Evolutionary conservation across 2,113 vertebrate species (phyloP).

Genomic region (Argyrosomus japonicus): DNA sequence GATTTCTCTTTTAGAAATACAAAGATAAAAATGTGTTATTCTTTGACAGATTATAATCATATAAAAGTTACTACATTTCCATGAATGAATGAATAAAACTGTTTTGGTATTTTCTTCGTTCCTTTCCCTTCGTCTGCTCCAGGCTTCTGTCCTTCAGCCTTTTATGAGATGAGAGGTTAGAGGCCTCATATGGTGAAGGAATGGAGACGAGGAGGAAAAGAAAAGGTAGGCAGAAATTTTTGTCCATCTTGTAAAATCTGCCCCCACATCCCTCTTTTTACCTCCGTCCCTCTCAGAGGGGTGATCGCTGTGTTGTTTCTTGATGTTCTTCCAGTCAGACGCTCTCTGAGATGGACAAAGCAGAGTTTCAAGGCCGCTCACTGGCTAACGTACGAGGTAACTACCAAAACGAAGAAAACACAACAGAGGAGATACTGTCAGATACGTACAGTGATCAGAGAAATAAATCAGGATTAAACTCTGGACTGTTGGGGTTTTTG

Average conservation of each 20-base stretch:
- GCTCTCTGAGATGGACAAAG: slow-evolving; percentile 66
- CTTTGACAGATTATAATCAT: too few relatives aligned
- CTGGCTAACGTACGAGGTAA: background rate
- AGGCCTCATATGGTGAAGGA: slow-evolving; percentile 56
- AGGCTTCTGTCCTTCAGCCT: slow-evolving; percentile 47
- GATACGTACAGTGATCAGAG: background rate
- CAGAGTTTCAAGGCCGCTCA: slow-evolving; percentile 49
- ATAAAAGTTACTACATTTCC: too few relatives aligned
- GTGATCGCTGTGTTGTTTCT: slow-evolving; percentile 63
- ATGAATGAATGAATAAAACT: background rate
- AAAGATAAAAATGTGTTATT: too few relatives aligned
- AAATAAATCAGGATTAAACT: too few relatives aligned
- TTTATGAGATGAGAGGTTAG: slow-evolving; percentile 36
- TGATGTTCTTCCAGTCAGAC: slow-evolving; percentile 79
- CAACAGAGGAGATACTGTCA: background rate
- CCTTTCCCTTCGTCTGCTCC: slow-evolving; percentile 47
- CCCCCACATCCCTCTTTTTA: background rate
- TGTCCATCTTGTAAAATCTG: slow-evolving; percentile 42
- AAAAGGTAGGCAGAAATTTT: slow-evolving; percentile 23
- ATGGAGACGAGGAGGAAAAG: background rate
- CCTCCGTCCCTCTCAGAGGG: slow-evolving; percentile 48
- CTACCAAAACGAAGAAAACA: background rate
- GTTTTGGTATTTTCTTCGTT: background rate
- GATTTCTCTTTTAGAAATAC: too few relatives aligned
- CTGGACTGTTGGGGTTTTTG: too few relatives aligned